Evolutionary conservation across 2,797 vertebrate species (phyloP).

Genomic region (Graptemys geographica): DNA sequence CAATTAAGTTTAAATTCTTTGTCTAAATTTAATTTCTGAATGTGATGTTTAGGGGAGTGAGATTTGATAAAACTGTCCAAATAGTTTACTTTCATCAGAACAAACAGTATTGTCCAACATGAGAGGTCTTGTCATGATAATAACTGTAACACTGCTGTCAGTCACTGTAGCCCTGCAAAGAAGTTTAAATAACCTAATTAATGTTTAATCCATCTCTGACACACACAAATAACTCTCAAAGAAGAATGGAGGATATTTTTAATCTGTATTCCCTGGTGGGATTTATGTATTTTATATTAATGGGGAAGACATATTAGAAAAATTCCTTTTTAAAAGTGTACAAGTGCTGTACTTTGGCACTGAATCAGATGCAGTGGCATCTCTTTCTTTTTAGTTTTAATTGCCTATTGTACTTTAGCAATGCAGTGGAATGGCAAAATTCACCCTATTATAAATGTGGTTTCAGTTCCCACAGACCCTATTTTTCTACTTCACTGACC

Average conservation of each 20-base stretch:
- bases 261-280: neutral
- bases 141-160: neutral
- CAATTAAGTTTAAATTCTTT: neutral
- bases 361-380: neutral
- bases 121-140: neutral
- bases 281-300: neutral
- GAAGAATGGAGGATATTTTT: neutral
- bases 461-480: neutral
- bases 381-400: neutral
- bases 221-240: neutral
- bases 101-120: neutral
- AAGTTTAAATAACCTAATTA: neutral
- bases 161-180: neutral
- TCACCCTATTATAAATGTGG: neutral
- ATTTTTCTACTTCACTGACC: slow-evolving; percentile 2
- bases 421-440: neutral
- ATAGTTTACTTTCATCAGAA: neutral
- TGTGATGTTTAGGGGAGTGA: neutral
- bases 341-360: neutral
- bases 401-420: neutral
- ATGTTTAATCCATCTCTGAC: neutral
- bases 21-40: neutral
- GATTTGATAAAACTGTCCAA: neutral
- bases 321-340: neutral
- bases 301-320: neutral